Conservation (phyloP, 2,797 vertebrate genomes). For the Poliocrania exsul region DNA sequence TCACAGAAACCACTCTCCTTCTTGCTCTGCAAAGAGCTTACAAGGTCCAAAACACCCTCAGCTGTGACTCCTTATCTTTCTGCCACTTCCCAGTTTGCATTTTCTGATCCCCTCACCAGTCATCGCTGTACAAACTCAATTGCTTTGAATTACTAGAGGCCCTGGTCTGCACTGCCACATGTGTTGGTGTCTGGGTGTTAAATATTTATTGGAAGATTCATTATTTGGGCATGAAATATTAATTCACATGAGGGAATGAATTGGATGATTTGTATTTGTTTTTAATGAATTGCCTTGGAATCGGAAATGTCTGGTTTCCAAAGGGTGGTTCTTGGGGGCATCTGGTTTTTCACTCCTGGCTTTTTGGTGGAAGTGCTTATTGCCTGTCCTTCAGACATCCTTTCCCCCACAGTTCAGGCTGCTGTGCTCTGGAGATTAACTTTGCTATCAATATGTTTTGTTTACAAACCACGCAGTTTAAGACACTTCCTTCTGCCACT, state of each 20-base stretch:
- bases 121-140: neutral
- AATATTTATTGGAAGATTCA: constrained; percentile 75
- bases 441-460: neutral
- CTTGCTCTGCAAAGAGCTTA: constrained; percentile 3
- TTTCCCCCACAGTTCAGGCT: neutral
- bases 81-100: neutral
- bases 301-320: constrained; percentile 29
- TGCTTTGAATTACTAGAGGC: constrained; percentile 15
- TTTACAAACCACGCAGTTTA: neutral
- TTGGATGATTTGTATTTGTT: constrained; percentile 61
- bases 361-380: neutral
- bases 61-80: neutral
- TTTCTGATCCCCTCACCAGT: neutral
- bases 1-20: neutral
- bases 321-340: neutral
- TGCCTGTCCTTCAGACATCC: constrained; percentile 2
- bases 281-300: constrained; percentile 38
- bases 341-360: neutral
- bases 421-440: neutral
- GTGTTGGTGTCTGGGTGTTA: constrained; percentile 68
- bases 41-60: neutral
- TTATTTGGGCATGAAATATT: constrained; percentile 79
- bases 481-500: neutral
- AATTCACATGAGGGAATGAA: constrained; percentile 26
- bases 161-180: neutral